Percentiles rank a stretch among this genome's conserved stretches.
Evolutionary conservation across 2,113 vertebrate species (phyloP).

Genomic region (Nesogale talazaci): DNA sequence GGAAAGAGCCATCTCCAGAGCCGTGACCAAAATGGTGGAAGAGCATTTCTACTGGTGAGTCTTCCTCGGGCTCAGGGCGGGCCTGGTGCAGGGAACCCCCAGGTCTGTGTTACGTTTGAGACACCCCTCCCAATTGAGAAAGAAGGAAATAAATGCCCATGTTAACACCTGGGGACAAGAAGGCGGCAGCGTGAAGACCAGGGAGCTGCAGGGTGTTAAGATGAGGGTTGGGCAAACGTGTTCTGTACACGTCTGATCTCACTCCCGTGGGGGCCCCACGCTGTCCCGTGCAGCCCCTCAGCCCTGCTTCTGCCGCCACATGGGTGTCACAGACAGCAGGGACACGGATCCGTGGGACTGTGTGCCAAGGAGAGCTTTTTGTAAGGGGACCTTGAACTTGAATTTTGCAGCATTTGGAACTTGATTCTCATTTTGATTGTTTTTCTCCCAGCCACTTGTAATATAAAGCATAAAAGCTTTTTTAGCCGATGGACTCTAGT

Average conservation of each 20-base stretch:
- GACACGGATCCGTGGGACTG: background rate
- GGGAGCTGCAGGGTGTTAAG: background rate
- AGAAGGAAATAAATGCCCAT: background rate
- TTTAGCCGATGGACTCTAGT: background rate
- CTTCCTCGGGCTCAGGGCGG: fast-evolving
- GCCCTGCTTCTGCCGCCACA: background rate
- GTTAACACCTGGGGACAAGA: background rate
- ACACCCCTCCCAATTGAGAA: no score
- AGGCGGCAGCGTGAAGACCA: background rate
- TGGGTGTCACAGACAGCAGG: background rate
- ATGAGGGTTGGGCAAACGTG: background rate
- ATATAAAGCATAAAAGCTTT: background rate
- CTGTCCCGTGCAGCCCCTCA: background rate
- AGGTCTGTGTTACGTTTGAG: no score
- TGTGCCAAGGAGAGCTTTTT: background rate
- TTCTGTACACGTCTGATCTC: background rate
- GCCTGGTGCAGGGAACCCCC: background rate
- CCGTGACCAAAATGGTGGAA: slow-evolving; percentile 97
- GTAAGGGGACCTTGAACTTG: background rate
- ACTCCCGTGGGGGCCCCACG: background rate
- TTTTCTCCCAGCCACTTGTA: background rate
- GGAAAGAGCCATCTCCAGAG: slow-evolving; percentile 94
- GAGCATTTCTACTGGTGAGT: slow-evolving; percentile 98
- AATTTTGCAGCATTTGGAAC: background rate
- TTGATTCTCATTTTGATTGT: slow-evolving; percentile 3